These are phyloP conservation scores for Hylaea fasciaria DNA, from an alignment of 2,888 invertebrate species.

Conservation along the genomic window DNA sequence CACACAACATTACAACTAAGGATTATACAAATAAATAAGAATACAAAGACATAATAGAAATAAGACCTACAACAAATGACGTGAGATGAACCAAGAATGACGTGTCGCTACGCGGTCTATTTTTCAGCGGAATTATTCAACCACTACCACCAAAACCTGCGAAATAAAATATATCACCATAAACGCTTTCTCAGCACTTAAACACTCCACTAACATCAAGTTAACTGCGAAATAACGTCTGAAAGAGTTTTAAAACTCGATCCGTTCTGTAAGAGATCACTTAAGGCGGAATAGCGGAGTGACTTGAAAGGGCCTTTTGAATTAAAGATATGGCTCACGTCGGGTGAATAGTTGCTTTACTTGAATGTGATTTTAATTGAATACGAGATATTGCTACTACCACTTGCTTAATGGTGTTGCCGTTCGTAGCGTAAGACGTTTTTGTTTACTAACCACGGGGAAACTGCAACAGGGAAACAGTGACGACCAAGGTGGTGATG, in stretches of 20 bases:
- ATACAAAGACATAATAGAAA: no score
- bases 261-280: constrained; percentile 51
- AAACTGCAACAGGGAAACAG: no score
- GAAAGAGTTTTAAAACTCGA: constrained; percentile 55
- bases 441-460: no score
- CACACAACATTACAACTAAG: no score
- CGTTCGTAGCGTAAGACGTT: no score
- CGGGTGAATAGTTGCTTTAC: constrained; percentile 14
- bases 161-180: background rate
- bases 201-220: constrained; percentile 40
- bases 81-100: no score
- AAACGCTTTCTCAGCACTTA: constrained; percentile 15
- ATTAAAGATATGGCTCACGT: constrained; percentile 47
- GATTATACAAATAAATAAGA: no score
- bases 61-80: no score
- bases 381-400: background rate
- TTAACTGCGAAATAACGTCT: constrained; percentile 51
- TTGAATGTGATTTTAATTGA: constrained; percentile 16
- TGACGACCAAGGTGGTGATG: no score
- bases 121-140: no score
- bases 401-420: background rate
- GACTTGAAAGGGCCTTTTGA: constrained; percentile 42
- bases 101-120: no score
- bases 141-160: background rate
- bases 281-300: constrained; percentile 43